Evolutionary conservation across 2,888 invertebrate species (phyloP), one percentile per base, ranked within the genome.

Genomic region (Cephus pulcher): DNA sequence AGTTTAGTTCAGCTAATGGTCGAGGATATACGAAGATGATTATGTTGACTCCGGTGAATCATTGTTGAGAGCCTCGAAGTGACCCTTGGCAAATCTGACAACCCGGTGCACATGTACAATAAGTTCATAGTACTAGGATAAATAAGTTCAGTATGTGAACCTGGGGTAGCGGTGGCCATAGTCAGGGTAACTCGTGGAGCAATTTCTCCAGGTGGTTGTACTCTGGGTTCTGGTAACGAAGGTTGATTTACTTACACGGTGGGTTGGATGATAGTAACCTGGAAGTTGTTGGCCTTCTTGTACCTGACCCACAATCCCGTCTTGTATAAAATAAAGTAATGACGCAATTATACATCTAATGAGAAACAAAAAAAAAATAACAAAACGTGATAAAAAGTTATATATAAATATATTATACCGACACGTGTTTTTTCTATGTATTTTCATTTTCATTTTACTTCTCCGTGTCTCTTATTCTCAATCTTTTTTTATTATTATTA

Each of bases 401-500:
- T 40, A 80, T 79, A 80, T 75, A 74, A 77, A 87, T 83, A 85
- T 79, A 82, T 83, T 84, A 82, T 81, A 84, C 79, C 80, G 82
- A 86, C 80, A 84, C 81, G 81, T 86, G 84, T 84, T 87, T 80
- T 75, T 85, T 86, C 84, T 85, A 83, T 85, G 81, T 86, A 84
- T 82, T 84, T 83, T 85, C 73, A 34, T 73, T 76, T 71, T 73
- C 33, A 30, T 84, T 80, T 81, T 83, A 56, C 56, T 23, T 56
- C 56, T 56, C 9, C 15, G 15, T 56, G 23, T 56, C 56, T 56
- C 56, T 56, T 23, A 15, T 56, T 56, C 56, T 56, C 9, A 15
- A 56, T 56, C 23, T 56, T 56, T 56, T 15, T 23, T 56, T 33
- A 33, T 33, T 33, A 33, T 33, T 33, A 33, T 56, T 40, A 23